Base-by-base conservation (phyloP, 2,113 vertebrate genomes). In the Spheniscus mendiculus region DNA sequence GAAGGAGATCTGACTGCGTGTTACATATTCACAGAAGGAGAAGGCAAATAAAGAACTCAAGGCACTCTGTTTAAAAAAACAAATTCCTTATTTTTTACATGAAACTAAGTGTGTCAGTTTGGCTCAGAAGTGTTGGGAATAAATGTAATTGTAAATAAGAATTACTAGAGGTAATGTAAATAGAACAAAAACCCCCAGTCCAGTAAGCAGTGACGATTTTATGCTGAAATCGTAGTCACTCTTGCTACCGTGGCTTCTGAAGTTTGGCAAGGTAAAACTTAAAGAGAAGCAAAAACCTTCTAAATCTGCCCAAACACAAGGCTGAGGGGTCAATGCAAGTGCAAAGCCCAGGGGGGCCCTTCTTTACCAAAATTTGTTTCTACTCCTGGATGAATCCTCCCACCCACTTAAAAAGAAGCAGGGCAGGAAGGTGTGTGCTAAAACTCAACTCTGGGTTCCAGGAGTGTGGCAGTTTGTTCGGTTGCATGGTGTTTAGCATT, bases 331-430 rank as follows among this genome's bases (percentile, higher is more conserved):
- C 34, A 85, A 11, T 22, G 12, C 7, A 25, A 91, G 42, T 10
- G 16, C 19, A 40, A 70, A 79, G 22, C 34, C 25, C 4, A 2
- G 10, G 26, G 12, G 4, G 9, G 1, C 0, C 27, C 0, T 55
- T 55, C 22, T 36, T 72, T 27, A 44, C 12, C 45, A 53, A 80
- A 49, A 53, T 45, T 32, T 56, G 10, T 44, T 69, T 49, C 12
- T 40, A 6, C 18, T 66, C 38, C n/a, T n/a, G n/a, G n/a, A n/a
- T n/a, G n/a, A n/a, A n/a, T n/a, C n/a, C 32, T 77, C 23, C 45
- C 22, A 66, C 3, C 5, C 59, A 11, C 20, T 27, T 3, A 12
- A 27, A 44, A 53, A 79, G 66, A 11, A 86, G 32, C 23, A 80
- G 22, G 22, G 50, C 32, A 34, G 71, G 77, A 62, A 30, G 20